These are phyloP conservation scores for Rattus norvegicus DNA, from an alignment of 2,113 vertebrate species.

Conservation along the genomic window DNA sequence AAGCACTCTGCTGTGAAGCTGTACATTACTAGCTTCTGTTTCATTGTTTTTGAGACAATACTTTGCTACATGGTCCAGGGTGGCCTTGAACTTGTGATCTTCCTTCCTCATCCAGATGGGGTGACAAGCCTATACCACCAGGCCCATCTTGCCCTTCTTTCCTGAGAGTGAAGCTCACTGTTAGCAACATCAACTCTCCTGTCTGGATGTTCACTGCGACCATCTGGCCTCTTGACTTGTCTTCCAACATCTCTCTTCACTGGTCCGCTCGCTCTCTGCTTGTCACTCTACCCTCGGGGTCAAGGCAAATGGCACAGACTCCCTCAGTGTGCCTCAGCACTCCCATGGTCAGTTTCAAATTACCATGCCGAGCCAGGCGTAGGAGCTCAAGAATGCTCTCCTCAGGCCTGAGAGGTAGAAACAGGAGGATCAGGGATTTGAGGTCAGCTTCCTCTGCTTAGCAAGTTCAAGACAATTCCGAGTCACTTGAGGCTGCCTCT, in stretches of 20 bases:
- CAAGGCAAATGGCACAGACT: background rate
- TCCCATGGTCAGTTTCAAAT: background rate
- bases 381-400: too few species aligned
- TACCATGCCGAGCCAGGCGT: background rate
- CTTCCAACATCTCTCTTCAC: background rate
- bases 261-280: background rate
- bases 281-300: too few species aligned
- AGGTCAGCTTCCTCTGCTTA: background rate
- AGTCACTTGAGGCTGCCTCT: background rate
- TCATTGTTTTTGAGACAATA: background rate
- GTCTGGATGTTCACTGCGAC: background rate
- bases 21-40: fast-evolving
- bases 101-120: background rate
- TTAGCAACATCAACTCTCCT: too few species aligned
- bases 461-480: background rate
- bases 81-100: background rate
- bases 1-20: background rate
- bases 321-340: background rate
- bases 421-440: background rate
- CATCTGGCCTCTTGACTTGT: background rate
- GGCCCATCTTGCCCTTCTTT: background rate
- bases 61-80: background rate
- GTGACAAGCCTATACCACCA: background rate
- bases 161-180: too few species aligned
- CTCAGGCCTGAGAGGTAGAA: background rate